Base-by-base conservation (phyloP, 1,140 invertebrate species). In the Idris sp. region DNA sequence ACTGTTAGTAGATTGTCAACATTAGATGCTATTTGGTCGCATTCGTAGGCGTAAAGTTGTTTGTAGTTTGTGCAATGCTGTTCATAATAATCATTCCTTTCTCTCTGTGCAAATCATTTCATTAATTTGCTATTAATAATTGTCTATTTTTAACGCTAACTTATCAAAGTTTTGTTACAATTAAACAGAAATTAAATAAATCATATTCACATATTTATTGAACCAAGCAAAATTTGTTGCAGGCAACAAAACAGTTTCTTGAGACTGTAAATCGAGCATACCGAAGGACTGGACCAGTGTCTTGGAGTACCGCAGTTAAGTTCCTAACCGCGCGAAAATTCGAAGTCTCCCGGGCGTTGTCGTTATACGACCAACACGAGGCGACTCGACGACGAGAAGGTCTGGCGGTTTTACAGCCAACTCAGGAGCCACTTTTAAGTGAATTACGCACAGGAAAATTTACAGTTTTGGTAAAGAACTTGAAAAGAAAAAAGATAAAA, bases 261-360 rank as follows among this genome's bases (percentile, higher is more conserved):
- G 92, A 94, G 79, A 88, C 90, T 15, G 90, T 95, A 46, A 94
- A 93, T 81, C 78, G 91, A 82, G 82, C 90, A 62, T 82, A 88
- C 58, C 86, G 91, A 81, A 83, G 90, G 83, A 86, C 88, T 75
- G 86, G 88, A 67, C 88, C 91, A 36, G 89, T 95, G 8, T 91
- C 92, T 33, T 92, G 92, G 89, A 92, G 92, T 22, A 95, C 94
- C 4, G 97, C 96, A n/a, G 91, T 98, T 40, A 97, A 97, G 86
- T 99, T 98, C 89, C 88, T 98, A 74, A 92, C 96, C 79, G 97
- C 97, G 44, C 91, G 97, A 33, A 99, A 98, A 88, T 99, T 98
- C 86, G 96, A 98, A 85, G 93, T 98, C 16, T 87, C 91, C 11
- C 90, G 97, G 79, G 96, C 97, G 10, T 89, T 98, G 14, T 91